Base-by-base conservation (phyloP, 2,113 vertebrate species). In the Platichthys stellatus region DNA sequence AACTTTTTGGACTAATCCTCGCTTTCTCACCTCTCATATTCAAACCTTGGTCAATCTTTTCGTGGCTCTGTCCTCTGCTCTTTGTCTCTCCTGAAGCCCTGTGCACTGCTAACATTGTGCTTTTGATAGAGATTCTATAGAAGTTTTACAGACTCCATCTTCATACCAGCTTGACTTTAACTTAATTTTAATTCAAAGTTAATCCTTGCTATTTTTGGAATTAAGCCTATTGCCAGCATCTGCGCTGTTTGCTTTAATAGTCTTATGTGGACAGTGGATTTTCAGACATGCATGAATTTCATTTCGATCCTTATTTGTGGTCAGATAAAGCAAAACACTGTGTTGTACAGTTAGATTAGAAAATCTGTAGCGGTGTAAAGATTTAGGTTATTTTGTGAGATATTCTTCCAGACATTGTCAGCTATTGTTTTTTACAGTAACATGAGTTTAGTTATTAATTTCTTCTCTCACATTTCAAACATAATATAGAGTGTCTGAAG, bases 191-290 rank as follows among this genome's bases (percentile, higher is more conserved):
- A 93, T 87, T 87, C 74, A 47, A 51, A 85, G 78, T 84, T 91
- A 92, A 93, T 92, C 91, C 85, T 74, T 85, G 73, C 85, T 91
- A 90, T 90, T 92, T 89, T 69, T 69, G 82, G 91, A 91, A 85
- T 84, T 89, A 92, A 91, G 84, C 86, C 81, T 88, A 81, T 90
- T 87, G 80, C 81, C 85, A 82, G 86, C 89, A 83, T 90, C 88
- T 91, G 91, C 17, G 59, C 79, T 74, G 78, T 89, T 87, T 83
- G 72, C 83, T 88, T 24, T 73, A 68, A 76, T 63, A 5, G 65
- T 78, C 78, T 73, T 74, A 24, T 71, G 60, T 82, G 80, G 74
- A 72, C 74, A 67, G 69, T 86, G 61, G 78, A 85, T 83, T 84
- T 86, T 69, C 82, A 66, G 63, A 63, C 63, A 61, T 78, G 78